Base-by-base conservation (phyloP, 1,140 invertebrate species). In the Eumeta japonica region DNA sequence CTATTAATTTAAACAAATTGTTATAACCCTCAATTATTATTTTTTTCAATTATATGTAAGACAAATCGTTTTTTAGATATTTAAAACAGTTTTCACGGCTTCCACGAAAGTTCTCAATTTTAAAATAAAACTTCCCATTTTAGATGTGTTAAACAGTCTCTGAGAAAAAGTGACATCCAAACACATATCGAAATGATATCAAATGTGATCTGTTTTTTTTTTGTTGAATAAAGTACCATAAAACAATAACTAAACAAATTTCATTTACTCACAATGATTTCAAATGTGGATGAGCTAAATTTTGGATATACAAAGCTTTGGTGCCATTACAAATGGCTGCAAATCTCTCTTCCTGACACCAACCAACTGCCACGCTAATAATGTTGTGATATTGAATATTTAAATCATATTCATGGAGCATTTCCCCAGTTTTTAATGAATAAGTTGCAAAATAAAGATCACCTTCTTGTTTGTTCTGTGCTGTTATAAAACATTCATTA, bases 241-340 rank as follows among this genome's bases (percentile, higher is more conserved):
- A n/a, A n/a, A n/a, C n/a, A n/a, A 29, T 29, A 36, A 15, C 18
- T 11, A 39, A 30, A 28, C 31, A 32, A 32, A 43, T 15, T 35
- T 10, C 28, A 29, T 13, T 32, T 17, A 53, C 59, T 62, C 55
- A 64, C 65, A 48, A 15, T 39, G 50, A 43, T 37, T 43, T 50
- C 3, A 61, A 28, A 49, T 67, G 58, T 16, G 60, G 55, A 20
- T 62, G 43, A 10, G 53, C 35, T 24, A 73, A 29, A 45, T 65
- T 70, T 40, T 68, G 65, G 24, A 70, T 55, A 16, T 42, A 61
- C 10, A 73, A 28, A 31, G 24, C 39, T 28, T 48, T 57, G 3
- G 61, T 58, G 19, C 67, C 68, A 54, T 70, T 71, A 7, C 48
- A 51, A 19, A 75, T 52, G 5, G 71, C 70, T 18, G 61, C 71